These are phyloP conservation scores for Myrmophylax atrothorax DNA, from an alignment of 2,113 vertebrate genomes.

Conservation along the genomic window DNA sequence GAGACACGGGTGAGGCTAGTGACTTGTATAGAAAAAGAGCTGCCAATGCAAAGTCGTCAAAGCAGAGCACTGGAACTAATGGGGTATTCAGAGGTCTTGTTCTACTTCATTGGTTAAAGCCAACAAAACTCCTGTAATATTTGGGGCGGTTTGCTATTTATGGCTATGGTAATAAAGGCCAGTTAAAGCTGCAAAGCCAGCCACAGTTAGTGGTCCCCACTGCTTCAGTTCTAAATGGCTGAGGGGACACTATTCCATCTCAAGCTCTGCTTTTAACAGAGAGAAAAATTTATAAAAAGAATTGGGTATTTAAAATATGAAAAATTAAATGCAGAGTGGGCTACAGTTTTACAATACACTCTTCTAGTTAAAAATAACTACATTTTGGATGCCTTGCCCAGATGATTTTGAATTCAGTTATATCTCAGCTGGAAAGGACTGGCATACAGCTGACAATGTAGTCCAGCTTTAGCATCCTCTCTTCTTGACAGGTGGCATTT, in stretches of 20 bases:
- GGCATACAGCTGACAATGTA: background rate
- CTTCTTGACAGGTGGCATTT: background rate
- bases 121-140: constrained; percentile 81
- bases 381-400: constrained; percentile 12
- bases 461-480: constrained; percentile 28
- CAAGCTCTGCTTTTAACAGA: background rate
- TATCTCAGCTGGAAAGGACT: background rate
- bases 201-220: constrained; percentile 42
- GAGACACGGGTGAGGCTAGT: constrained; percentile 77
- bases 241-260: background rate
- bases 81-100: constrained; percentile 83
- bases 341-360: background rate
- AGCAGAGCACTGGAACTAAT: constrained; percentile 84
- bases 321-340: constrained; percentile 10
- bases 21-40: constrained; percentile 80
- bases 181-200: constrained; percentile 76
- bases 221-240: constrained; percentile 36
- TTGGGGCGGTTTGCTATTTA: constrained; percentile 80
- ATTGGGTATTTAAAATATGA: background rate
- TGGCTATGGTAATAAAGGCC: constrained; percentile 77
- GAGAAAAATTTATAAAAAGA: background rate
- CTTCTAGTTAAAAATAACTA: constrained; percentile 44
- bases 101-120: constrained; percentile 86
- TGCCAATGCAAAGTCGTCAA: constrained; percentile 79
- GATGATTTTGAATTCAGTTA: constrained; percentile 23